A percentile compares a stretch with the other conserved stretches of the same genome.
phyloP scores from a whole-genome alignment of 1,140 invertebrate genomes.

The Saccostrea glomerata region DNA sequence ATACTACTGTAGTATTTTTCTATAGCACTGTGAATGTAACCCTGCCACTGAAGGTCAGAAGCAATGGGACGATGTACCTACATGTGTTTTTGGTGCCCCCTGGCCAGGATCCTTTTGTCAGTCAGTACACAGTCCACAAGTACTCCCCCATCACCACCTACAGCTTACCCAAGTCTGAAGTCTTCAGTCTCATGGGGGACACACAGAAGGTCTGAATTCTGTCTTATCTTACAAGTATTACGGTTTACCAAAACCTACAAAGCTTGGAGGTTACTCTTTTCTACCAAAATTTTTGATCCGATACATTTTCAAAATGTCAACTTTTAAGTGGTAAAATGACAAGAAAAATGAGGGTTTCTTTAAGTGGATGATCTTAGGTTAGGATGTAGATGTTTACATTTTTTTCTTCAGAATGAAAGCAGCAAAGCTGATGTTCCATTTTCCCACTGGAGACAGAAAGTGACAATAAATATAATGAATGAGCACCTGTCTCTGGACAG shows the following conservation, averaged over 20 bases:
- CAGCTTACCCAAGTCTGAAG: conserved; percentile 85
- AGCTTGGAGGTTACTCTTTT: neutral
- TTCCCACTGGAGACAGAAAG: conserved; percentile 83
- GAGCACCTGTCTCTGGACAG: conserved; percentile 83
- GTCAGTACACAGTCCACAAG: conserved; percentile 77
- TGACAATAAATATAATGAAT: conserved; percentile 84
- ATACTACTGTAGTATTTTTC: neutral
- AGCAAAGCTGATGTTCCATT: conserved; percentile 70
- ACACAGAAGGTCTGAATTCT: conserved; percentile 37
- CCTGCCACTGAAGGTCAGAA: conserved; percentile 85
- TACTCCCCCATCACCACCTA: conserved; percentile 84
- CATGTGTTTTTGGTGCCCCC: conserved; percentile 77
- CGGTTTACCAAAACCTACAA: neutral
- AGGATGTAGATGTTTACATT: neutral
- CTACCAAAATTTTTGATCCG: too few relatives aligned
- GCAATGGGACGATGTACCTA: conserved; percentile 88
- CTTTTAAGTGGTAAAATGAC: too few relatives aligned
- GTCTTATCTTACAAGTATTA: too few relatives aligned
- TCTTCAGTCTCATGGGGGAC: conserved; percentile 85
- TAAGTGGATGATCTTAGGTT: too few relatives aligned
- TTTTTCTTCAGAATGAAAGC: conserved; percentile 70
- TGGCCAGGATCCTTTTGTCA: conserved; percentile 62
- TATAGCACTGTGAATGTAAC: conserved; percentile 76
- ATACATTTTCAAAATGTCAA: too few relatives aligned
- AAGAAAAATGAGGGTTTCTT: too few relatives aligned